A percentile compares a stretch with the other conserved stretches of the same genome.
phyloP scores from a whole-genome alignment of 2,888 invertebrate genomes.

The Imbricaverruca yamaguchii region DNA sequence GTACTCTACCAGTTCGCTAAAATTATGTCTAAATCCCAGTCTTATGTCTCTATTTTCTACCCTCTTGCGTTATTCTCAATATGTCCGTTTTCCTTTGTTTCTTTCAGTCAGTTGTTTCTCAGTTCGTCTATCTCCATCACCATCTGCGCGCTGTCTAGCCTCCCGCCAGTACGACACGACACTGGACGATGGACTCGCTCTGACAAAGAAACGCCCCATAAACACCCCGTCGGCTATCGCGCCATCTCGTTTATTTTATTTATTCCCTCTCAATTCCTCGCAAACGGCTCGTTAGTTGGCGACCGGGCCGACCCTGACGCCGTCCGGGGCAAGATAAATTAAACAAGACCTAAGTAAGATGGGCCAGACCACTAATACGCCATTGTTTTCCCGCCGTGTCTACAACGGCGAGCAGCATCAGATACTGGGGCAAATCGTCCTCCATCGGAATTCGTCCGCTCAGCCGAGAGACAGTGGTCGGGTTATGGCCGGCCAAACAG shows the following conservation, averaged over 20 bases:
- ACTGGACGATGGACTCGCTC: neutral
- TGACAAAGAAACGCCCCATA: neutral
- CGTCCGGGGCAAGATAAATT: neutral
- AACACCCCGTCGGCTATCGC: constrained; percentile 4
- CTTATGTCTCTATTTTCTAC: no score
- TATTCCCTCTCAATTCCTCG: constrained; percentile 10
- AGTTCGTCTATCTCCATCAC: no score
- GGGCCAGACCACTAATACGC: neutral
- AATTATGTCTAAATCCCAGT: no score
- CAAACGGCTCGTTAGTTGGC: neutral
- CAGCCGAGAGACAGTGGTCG: neutral
- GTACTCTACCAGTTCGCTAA: no score
- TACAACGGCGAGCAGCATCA: neutral
- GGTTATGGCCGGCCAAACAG: no score
- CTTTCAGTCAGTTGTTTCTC: no score
- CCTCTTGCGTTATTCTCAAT: no score
- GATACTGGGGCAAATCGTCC: neutral
- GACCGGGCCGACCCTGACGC: neutral
- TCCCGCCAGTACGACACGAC: no score
- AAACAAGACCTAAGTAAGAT: neutral
- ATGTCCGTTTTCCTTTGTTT: no score
- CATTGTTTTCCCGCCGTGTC: neutral
- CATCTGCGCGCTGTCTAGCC: no score
- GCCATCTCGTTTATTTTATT: constrained; percentile 13
- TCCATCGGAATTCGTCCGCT: neutral